Percentiles rank a stretch among this genome's conserved stretches.
phyloP scores from a whole-genome alignment of 2,113 vertebrate species.

The Origma solitaria region DNA sequence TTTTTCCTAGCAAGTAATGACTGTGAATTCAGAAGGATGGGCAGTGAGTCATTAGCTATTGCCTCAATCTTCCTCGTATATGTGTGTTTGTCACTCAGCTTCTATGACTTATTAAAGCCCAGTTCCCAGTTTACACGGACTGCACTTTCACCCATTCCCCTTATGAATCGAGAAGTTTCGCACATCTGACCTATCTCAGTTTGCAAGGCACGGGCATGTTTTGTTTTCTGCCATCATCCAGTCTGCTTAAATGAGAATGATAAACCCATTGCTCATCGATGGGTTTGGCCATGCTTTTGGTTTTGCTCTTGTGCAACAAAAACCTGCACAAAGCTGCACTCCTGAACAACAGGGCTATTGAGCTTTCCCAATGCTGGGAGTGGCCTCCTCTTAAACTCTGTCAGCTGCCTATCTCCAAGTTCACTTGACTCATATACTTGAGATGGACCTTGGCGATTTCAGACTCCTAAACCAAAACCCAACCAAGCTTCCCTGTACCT shows the following conservation, averaged over 20 bases:
- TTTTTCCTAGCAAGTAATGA: not conserved
- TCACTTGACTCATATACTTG: not conserved
- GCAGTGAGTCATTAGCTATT: not conserved
- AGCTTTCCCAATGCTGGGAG: constrained; percentile 35
- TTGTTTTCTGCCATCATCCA: not conserved
- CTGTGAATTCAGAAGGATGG: not conserved
- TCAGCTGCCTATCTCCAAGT: not conserved
- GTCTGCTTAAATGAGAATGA: not conserved
- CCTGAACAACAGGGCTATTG: not conserved
- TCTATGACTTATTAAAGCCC: not conserved
- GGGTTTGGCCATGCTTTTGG: not conserved
- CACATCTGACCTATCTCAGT: not conserved
- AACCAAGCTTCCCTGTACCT: not conserved
- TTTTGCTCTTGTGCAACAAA: constrained; percentile 34
- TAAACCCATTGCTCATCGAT: constrained; percentile 39
- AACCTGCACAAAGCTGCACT: not conserved
- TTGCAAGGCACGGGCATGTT: not conserved
- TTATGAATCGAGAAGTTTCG: not conserved
- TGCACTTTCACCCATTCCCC: not conserved
- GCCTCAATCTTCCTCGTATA: not conserved
- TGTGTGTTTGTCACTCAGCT: not conserved
- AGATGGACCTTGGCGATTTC: not conserved
- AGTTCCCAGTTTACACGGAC: not conserved
- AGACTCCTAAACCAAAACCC: not conserved
- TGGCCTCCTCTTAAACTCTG: not conserved